Percentiles rank a stretch among this genome's conserved stretches.
phyloP scores from a whole-genome alignment of 2,113 vertebrate species.

The Crypturellus undulatus region DNA sequence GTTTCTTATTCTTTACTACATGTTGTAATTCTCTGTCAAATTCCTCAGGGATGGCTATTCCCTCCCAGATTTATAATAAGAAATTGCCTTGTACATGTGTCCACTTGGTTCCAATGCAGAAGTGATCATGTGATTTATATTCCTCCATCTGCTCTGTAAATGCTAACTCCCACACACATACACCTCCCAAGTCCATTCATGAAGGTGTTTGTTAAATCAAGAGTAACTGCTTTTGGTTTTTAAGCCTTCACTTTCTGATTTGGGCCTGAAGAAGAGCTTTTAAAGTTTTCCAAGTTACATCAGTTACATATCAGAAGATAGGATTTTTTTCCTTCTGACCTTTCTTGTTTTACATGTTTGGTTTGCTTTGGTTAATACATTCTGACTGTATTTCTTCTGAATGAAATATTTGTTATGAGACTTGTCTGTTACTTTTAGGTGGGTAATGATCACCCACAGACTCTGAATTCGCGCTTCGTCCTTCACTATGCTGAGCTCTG shows the following conservation, averaged over 20 bases:
- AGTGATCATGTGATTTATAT: neutral
- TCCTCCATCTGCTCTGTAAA: neutral
- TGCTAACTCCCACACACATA: neutral
- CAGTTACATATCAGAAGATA: neutral
- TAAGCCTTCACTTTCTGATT: neutral
- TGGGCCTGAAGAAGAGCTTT: neutral
- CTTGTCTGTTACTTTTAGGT: neutral
- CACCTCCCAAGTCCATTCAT: neutral
- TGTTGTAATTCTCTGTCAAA: neutral
- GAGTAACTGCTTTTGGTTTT: neutral
- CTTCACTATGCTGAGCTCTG: too few species aligned
- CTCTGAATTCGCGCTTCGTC: too few species aligned
- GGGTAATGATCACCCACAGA: too few species aligned
- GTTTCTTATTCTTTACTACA: neutral
- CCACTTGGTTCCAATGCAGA: neutral
- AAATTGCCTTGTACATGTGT: neutral
- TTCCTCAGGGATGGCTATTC: neutral
- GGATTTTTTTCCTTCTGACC: neutral
- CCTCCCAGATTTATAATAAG: neutral
- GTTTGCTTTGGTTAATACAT: neutral
- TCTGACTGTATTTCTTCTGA: neutral
- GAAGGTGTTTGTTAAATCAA: neutral
- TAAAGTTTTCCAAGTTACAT: neutral
- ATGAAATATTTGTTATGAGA: neutral
- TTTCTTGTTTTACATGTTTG: neutral